These are phyloP conservation scores for Nicator chloris DNA, from an alignment of 2,113 vertebrate genomes.

Conservation along the genomic window DNA sequence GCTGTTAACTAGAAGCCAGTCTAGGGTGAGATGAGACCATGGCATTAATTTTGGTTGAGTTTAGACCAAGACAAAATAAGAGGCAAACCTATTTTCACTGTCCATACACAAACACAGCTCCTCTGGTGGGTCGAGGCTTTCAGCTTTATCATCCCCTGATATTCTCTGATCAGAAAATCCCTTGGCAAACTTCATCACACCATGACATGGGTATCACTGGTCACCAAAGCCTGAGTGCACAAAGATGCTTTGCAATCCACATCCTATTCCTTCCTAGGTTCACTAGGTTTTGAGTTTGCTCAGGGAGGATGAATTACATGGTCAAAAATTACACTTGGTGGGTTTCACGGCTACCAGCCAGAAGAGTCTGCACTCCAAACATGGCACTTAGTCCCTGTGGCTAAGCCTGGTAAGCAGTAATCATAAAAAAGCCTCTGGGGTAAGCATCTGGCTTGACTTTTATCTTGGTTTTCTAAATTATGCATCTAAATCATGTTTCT, in stretches of 20 bases:
- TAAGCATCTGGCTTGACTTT: constrained; percentile 23
- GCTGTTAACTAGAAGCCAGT: neutral
- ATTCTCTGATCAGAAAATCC: neutral
- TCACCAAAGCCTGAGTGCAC: neutral
- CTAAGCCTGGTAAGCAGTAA: neutral
- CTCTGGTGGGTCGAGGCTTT: neutral
- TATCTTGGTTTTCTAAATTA: constrained; percentile 32
- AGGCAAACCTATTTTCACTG: neutral
- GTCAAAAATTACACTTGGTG: neutral
- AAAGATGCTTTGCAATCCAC: neutral
- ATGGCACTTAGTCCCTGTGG: neutral
- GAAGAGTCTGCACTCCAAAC: neutral
- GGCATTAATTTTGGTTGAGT: neutral
- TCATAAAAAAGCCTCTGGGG: neutral
- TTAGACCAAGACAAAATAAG: neutral
- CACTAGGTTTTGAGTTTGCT: neutral
- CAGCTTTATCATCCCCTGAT: neutral
- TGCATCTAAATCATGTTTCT: neutral
- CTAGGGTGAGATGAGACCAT: neutral
- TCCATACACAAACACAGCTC: neutral
- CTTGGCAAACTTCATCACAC: neutral
- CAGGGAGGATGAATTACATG: neutral
- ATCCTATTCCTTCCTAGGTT: neutral
- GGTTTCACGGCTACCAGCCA: neutral
- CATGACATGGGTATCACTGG: rapidly evolving